Conservation (phyloP, 1,140 invertebrate species). For the Phymorhynchus buccinoides region DNA sequence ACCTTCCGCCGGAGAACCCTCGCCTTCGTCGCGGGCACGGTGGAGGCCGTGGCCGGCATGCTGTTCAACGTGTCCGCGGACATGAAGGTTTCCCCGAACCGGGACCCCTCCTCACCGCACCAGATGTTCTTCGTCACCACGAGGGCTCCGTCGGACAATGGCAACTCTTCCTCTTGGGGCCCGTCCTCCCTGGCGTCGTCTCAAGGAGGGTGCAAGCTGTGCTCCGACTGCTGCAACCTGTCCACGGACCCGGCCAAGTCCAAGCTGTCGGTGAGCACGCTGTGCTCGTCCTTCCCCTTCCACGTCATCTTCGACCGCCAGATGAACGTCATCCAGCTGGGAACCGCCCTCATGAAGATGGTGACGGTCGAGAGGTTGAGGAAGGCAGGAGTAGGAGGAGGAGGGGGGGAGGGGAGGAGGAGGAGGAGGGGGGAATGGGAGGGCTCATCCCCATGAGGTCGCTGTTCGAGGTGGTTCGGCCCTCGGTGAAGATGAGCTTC, state of each 20-base stretch:
- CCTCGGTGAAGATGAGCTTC: slow-evolving; percentile 60
- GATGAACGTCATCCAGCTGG: slow-evolving; percentile 87
- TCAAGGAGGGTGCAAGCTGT: slow-evolving; percentile 18
- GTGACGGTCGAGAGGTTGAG: slow-evolving; percentile 50
- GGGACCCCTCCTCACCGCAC: slow-evolving; percentile 53
- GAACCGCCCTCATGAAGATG: slow-evolving; percentile 72
- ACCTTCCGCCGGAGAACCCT: slow-evolving; percentile 65
- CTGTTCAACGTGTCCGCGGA: slow-evolving; percentile 56
- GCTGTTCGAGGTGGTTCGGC: slow-evolving; percentile 60
- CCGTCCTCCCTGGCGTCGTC: too few relatives aligned
- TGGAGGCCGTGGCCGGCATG: slow-evolving; percentile 82
- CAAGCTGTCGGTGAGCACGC: slow-evolving; percentile 77
- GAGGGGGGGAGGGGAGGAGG: background rate
- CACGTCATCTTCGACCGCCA: slow-evolving; percentile 93
- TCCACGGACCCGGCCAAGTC: slow-evolving; percentile 58
- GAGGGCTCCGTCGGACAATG: background rate
- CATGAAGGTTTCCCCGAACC: slow-evolving; percentile 49
- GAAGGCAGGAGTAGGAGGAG: background rate
- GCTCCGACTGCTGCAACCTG: slow-evolving; percentile 15
- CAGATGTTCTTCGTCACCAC: slow-evolving; percentile 60
- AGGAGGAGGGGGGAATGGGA: background rate
- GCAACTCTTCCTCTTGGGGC: background rate
- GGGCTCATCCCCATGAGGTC: slow-evolving; percentile 49
- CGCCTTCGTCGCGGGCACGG: slow-evolving; percentile 69
- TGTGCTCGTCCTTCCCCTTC: slow-evolving; percentile 95